Evolutionary conservation across 2,888 invertebrate species (phyloP), one percentile per base, ranked within the genome.

Genomic region (Ecliptopera silaceata): DNA sequence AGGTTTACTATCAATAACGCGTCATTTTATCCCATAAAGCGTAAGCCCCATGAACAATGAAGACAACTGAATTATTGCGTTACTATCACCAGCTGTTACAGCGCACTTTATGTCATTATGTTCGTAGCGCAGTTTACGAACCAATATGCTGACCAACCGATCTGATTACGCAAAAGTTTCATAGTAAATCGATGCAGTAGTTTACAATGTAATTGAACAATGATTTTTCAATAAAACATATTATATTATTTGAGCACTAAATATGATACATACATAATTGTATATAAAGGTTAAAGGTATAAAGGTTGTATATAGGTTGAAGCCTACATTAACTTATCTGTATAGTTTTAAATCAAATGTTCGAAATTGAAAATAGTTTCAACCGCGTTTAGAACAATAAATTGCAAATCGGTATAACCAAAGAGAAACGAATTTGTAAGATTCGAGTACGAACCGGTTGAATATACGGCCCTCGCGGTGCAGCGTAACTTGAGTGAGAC

Each of bases 1-100:
- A 74, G 74, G 74, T 80, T 84, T 82, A 82, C 80, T 84, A 84
- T 82, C 84, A 85, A 86, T 84, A 84, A 82, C 81, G 75, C 78
- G 77, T 85, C 80, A 82, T 83, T 83, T 79, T 82, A 79, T 70
- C 70, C 70, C 73, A 75, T 79, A 80, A 75, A 74, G 59, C 72
- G 68, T 70, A 70, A 74, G 65, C 69, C 72, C 69, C 69, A 74
- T 68, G 68, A 74, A 74, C 68, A 68, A 72, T 75, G 73, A 66
- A 69, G 68, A 71, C 73, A 73, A 78, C 74, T 74, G 69, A 77
- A 70, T 62, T 60, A 58, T 54, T 60, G 55, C 34, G 65, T 63
- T 61, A 55, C 53, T 54, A 56, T 55, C 26, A 38, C 39, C 43
- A 45, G 31, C 43, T 46, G 46, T 43, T 50, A 50, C 36, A 22